phyloP scores from a whole-genome alignment of 2,888 invertebrate species.

The Eulithis prunata region DNA sequence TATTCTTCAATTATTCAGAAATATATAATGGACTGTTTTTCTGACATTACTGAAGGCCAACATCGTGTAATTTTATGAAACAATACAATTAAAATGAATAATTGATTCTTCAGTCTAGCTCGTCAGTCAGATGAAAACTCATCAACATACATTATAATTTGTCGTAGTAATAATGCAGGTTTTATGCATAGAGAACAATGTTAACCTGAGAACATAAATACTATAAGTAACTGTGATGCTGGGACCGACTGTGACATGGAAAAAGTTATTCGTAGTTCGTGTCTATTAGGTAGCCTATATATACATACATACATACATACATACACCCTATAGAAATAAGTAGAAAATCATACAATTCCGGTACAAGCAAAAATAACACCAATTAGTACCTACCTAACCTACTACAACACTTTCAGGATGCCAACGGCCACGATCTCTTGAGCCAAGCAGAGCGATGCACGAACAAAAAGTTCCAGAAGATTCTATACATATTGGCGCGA shows the following conservation, averaged over 20 bases:
- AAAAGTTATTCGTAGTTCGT: no score
- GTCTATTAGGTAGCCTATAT: no score
- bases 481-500: conserved; percentile 84
- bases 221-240: no score
- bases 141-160: neutral
- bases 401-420: conserved; percentile 51
- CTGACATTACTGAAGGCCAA: conserved; percentile 7
- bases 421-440: conserved; percentile 63
- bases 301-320: no score
- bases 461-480: conserved; percentile 87
- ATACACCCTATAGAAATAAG: no score
- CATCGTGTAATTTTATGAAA: conserved; percentile 1
- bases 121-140: neutral
- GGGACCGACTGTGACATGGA: no score
- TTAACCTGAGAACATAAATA: no score
- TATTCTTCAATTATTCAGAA: no score
- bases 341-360: no score
- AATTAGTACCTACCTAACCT: neutral
- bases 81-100: conserved; percentile 11
- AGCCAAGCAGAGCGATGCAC: conserved; percentile 78
- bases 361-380: no score
- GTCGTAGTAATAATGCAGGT: no score
- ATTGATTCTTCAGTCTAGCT: conserved; percentile 18
- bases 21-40: neutral
- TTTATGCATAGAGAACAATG: no score